Evolutionary conservation across 2,797 vertebrate genomes (phyloP).

Genomic region (Hydrophis major): DNA sequence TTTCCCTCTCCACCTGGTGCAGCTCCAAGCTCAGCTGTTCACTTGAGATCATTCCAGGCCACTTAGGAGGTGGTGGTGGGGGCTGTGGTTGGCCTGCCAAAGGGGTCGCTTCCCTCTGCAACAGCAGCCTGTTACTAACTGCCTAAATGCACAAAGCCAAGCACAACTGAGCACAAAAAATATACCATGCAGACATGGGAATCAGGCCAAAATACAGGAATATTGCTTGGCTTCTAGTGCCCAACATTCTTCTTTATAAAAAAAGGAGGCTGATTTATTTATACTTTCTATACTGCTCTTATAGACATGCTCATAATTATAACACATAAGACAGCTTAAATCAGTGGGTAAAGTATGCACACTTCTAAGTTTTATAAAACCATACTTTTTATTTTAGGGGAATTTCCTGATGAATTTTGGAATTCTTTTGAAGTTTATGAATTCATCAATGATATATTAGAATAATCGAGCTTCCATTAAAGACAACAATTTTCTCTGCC

Average conservation of each 20-base stretch:
- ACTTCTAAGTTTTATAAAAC: not conserved
- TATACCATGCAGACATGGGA: slow-evolving; percentile 20
- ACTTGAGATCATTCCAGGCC: slow-evolving; percentile 88
- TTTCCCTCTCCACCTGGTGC: slow-evolving; percentile 96
- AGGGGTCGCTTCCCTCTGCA: slow-evolving; percentile 88
- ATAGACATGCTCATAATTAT: not conserved
- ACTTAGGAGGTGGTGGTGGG: slow-evolving; percentile 82
- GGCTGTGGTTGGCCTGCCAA: slow-evolving; percentile 78
- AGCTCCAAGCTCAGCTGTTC: slow-evolving; percentile 96
- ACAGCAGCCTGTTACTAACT: slow-evolving; percentile 87
- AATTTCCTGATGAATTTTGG: not conserved
- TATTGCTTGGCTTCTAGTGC: slow-evolving; percentile 40
- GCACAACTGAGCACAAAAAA: slow-evolving; percentile 64
- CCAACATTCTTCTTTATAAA: slow-evolving; percentile 1
- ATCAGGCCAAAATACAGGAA: slow-evolving; percentile 37
- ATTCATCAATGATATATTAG: not conserved
- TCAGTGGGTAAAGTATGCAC: not conserved
- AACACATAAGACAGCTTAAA: not conserved
- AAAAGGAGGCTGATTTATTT: not conserved
- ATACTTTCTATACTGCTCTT: not conserved
- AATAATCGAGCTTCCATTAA: not conserved
- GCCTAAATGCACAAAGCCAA: slow-evolving; percentile 80
- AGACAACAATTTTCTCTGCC: not conserved
- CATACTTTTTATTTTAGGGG: not conserved
- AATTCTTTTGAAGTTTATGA: not conserved